These are phyloP conservation scores for Danio jaintianensis DNA, from an alignment of 2,797 vertebrate species.

Conservation along the genomic window DNA sequence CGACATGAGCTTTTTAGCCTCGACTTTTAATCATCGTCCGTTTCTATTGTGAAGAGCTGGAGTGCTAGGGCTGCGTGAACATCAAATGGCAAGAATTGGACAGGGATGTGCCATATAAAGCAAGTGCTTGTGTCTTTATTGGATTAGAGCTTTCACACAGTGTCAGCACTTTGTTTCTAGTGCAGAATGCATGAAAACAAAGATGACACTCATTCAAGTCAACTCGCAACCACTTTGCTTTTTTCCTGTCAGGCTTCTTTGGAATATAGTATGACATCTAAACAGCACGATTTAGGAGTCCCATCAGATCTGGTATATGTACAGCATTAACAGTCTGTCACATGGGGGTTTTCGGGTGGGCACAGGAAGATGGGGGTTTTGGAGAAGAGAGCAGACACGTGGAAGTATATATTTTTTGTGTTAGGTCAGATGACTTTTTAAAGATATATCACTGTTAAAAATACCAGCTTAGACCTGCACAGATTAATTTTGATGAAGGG, in stretches of 20 bases:
- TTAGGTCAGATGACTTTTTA: not conserved
- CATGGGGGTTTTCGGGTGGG: slow-evolving; percentile 5
- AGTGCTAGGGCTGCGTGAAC: slow-evolving; percentile 64
- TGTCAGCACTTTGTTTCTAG: slow-evolving; percentile 68
- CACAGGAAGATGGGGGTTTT: slow-evolving; percentile 15
- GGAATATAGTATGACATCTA: slow-evolving; percentile 61
- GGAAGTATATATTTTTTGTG: slow-evolving; percentile 31
- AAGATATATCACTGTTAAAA: slow-evolving; percentile 8
- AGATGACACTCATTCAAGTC: slow-evolving; percentile 68
- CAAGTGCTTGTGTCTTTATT: slow-evolving; percentile 76
- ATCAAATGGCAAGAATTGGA: slow-evolving; percentile 68
- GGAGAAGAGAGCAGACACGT: slow-evolving; percentile 5
- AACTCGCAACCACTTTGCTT: slow-evolving; percentile 62
- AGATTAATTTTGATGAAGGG: not conserved
- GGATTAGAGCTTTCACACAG: slow-evolving; percentile 76
- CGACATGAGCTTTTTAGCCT: slow-evolving; percentile 61
- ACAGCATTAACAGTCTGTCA: slow-evolving; percentile 33
- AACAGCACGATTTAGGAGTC: slow-evolving; percentile 60
- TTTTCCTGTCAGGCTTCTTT: slow-evolving; percentile 54
- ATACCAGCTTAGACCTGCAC: not conserved
- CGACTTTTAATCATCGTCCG: slow-evolving; percentile 70
- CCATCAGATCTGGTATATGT: slow-evolving; percentile 57
- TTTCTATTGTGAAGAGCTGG: slow-evolving; percentile 63
- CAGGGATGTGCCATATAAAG: slow-evolving; percentile 71
- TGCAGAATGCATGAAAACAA: slow-evolving; percentile 73